phyloP scores from a whole-genome alignment of 2,113 vertebrate genomes.

The Herpetotheres cachinnans region DNA sequence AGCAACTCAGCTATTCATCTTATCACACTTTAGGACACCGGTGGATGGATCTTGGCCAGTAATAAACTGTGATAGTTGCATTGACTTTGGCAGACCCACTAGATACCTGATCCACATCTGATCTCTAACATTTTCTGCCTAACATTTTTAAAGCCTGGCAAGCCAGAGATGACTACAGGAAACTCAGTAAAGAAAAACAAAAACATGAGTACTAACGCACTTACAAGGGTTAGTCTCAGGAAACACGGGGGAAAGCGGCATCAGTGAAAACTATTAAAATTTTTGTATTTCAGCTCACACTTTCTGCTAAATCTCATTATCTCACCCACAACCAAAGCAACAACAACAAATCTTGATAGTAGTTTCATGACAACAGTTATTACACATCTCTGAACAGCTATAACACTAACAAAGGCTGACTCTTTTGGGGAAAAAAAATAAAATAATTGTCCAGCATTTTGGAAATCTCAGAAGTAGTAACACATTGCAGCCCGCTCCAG shows the following conservation, averaged over 20 bases:
- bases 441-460: not conserved
- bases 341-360: not conserved
- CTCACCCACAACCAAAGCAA: not conserved
- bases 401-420: not conserved
- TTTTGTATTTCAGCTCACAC: not conserved
- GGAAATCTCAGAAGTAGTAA: not conserved
- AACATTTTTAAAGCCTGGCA: not conserved
- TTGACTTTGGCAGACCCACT: not conserved
- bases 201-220: not conserved
- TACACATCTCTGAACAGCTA: not conserved
- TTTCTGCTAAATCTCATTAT: not conserved
- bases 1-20: not conserved
- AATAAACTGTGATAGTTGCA: not conserved
- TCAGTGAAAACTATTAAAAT: not conserved
- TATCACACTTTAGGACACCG: not conserved
- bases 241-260: not conserved
- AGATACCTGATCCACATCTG: not conserved
- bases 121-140: not conserved
- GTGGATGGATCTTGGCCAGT: not conserved
- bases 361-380: not conserved
- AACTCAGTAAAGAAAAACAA: not conserved
- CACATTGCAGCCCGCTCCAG: not conserved
- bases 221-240: not conserved
- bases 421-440: not conserved
- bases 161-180: not conserved